Percentiles rank a stretch among this genome's conserved stretches.
These are phyloP conservation scores for Drosophila atripex DNA, from an alignment of 2,888 invertebrate genomes.

Conservation along the genomic window DNA sequence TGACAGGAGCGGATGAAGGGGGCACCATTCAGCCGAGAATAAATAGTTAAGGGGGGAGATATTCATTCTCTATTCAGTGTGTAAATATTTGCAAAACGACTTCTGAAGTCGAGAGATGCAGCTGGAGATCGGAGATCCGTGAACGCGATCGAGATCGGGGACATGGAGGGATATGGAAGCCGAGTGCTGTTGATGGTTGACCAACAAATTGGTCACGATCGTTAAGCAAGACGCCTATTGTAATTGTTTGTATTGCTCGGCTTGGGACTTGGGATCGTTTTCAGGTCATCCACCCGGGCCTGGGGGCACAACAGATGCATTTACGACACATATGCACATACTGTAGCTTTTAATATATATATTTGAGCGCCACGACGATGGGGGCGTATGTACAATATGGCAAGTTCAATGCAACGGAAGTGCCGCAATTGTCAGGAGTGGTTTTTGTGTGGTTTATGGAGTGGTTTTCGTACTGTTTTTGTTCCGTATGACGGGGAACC, in stretches of 20 bases:
- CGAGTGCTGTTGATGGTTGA: conserved; percentile 50
- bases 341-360: background rate
- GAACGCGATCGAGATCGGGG: conserved; percentile 7
- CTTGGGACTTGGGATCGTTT: conserved; percentile 35
- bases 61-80: conserved; percentile 46
- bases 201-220: conserved; percentile 79
- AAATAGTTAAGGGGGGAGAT: conserved; percentile 21
- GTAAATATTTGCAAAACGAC: conserved; percentile 68
- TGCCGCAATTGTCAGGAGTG: conserved; percentile 73
- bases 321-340: conserved; percentile 2
- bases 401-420: conserved; percentile 76
- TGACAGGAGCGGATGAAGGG: conserved; percentile 20
- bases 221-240: conserved; percentile 69
- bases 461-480: conserved; percentile 18
- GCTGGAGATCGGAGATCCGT: conserved; percentile 6
- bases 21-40: conserved; percentile 4
- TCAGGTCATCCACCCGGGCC: conserved; percentile 36
- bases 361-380: conserved; percentile 35
- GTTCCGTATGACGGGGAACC: background rate
- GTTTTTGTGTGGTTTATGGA: conserved; percentile 45
- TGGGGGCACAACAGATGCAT: conserved; percentile 30
- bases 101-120: conserved; percentile 24
- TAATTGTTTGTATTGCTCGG: conserved; percentile 17
- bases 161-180: conserved; percentile 39
- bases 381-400: conserved; percentile 55